A percentile compares a stretch with the other conserved stretches of the same genome.
Evolutionary conservation across 92 coral and sea anemone genomes (phyloP).

Genomic region (Pocillopora meandrina): DNA sequence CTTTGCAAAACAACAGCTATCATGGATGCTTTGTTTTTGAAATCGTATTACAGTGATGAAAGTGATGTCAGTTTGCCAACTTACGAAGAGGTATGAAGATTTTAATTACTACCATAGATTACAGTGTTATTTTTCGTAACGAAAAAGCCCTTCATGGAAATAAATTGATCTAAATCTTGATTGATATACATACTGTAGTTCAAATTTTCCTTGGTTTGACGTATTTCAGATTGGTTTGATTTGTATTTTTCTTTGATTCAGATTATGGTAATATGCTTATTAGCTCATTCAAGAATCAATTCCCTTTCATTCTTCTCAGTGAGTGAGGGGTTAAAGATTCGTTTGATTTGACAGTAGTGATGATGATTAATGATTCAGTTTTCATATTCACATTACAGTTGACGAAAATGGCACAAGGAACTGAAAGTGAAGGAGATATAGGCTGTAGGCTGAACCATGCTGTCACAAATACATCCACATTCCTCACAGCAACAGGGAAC

Average conservation of each 20-base stretch:
- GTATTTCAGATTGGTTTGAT: background rate
- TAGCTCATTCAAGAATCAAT: too few species aligned
- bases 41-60: slow-evolving; percentile 1
- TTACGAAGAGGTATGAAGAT: slow-evolving; percentile 14
- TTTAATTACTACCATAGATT: slow-evolving; percentile 7
- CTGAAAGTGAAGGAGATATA: too few species aligned
- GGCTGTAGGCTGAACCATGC: background rate
- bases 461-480: background rate
- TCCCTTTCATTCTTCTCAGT: too few species aligned
- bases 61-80: background rate
- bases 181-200: too few species aligned
- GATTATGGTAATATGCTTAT: background rate
- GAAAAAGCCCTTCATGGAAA: too few species aligned
- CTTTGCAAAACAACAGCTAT: slow-evolving; percentile 25
- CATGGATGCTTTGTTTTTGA: slow-evolving; percentile 19
- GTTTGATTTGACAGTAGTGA: too few species aligned
- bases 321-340: too few species aligned
- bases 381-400: background rate
- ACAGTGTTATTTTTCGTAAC: background rate
- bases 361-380: too few species aligned
- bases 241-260: background rate
- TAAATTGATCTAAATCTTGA: too few species aligned
- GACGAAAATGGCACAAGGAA: too few species aligned
- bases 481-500: background rate
- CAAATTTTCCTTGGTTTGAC: too few species aligned